Evolutionary conservation across 2,888 invertebrate species (phyloP), one percentile per base, ranked within the genome.

Genomic region (Caenorhabditis panamensis): DNA sequence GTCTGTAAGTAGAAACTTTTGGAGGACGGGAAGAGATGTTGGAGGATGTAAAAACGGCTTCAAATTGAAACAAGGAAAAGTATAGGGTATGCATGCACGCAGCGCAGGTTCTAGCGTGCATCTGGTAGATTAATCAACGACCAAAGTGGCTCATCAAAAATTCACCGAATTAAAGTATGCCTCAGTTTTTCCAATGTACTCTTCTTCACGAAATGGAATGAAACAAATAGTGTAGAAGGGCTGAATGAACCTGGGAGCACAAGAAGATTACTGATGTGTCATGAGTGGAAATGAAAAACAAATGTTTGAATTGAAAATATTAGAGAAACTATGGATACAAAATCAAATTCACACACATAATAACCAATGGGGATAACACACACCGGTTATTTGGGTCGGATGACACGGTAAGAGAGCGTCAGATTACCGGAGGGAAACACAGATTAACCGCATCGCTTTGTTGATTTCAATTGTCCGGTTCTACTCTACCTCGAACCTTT

Each of bases 361-460:
- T 24, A 69, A 51, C 49, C 6, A 37, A 24, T 44, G 13, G 31
- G 64, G 64, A 64, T 59, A 78, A 69, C 69, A 64, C 58, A 31
- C 31, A 64, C 58, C 77, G 56, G 69, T 69, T 77, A 59, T 63
- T 56, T 56, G 36, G 41, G 37, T 61, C 58, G 59, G 41, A 11
- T 37, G 64, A 49, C 58, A 63, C 63, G 18, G 71, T 20, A 37
- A 63, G 53, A 37, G 73, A 49, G 58, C 44, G 66, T n/a, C 56
- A 61, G 75, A 75, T 75, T 75, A 75, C 75, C 75, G 75, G 66
- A 75, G 66, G 53, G 61, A 66, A 37, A 58, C 41, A 61, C 73
- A 66, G 75, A 75, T 75, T 75, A 75, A 75, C 75, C 75, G 75
- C 75, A 66, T 61, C 75, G 75, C 75, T 75, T 75, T 75, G 75